Base-by-base conservation (phyloP, 2,113 vertebrate species). In the Scytalopus superciliaris region DNA sequence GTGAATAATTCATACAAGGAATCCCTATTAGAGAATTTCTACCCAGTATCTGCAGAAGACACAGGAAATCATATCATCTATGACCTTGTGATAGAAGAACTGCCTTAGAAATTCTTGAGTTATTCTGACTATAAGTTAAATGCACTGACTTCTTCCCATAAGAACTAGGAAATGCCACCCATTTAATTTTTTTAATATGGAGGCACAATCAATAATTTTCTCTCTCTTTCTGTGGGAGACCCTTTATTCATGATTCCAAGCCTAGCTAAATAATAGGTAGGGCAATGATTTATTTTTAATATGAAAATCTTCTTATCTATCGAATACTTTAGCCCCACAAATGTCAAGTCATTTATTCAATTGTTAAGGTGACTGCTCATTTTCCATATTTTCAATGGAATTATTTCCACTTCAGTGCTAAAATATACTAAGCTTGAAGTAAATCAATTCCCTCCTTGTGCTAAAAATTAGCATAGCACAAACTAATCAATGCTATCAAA, bases 321-420 rank as follows among this genome's bases (percentile, higher is more conserved):
- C 75, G 96, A 98, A 97, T 98, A 94, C 96, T 98, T 98, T 96
- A 96, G 89, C 94, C 95, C 92, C 96, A 98, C 93, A 98, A 98
- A 98, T 98, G 98, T 98, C 98, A 98, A 98, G 98, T 90, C 97
- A 98, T 98, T 98, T 98, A 98, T 98, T 97, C 97, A 98, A 96
- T 97, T 97, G 97, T 97, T 98, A 97, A 97, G 91, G 93, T 98
- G 97, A 97, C 95, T 96, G 95, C 95, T 97, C 97, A 96, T 97
- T 97, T 97, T 97, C 97, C 94, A 98, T 98, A 98, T 97, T 98
- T 98, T 97, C 97, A 94, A 95, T 98, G 96, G 94, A 98, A 97
- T 97, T 97, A 96, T 97, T 98, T 98, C 97, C 97, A 97, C 97
- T 98, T 97, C 98, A 98, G 97, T 98, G 98, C 97, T 98, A 98